These are phyloP conservation scores for Collichthys lucidus DNA, from an alignment of 2,113 vertebrate genomes.

Conservation along the genomic window DNA sequence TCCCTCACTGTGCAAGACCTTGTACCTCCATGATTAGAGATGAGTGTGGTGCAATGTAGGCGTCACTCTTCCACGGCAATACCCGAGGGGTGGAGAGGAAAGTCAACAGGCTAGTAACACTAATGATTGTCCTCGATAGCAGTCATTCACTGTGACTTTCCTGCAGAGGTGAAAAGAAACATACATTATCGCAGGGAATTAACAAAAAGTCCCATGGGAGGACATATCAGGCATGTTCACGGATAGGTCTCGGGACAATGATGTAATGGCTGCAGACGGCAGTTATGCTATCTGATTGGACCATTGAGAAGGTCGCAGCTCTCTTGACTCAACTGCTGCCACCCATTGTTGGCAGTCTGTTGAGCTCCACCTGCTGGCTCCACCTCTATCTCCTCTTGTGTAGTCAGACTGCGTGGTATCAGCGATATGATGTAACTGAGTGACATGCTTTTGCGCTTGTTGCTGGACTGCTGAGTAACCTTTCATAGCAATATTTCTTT, in stretches of 20 bases:
- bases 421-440: conserved; percentile 1
- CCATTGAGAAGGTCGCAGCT: conserved; percentile 30
- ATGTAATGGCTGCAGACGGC: conserved; percentile 34
- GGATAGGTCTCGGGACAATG: conserved; percentile 28
- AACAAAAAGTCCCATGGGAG: conserved; percentile 34
- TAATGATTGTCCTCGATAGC: conserved; percentile 49
- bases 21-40: conserved; percentile 58
- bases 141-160: conserved; percentile 50
- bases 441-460: background rate
- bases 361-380: conserved; percentile 68
- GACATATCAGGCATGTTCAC: conserved; percentile 48
- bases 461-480: background rate
- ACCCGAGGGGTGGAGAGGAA: conserved; percentile 35
- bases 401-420: background rate
- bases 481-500: background rate
- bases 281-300: conserved; percentile 46
- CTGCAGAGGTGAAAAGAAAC: conserved; percentile 50
- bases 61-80: conserved; percentile 51
- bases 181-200: conserved; percentile 31
- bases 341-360: conserved; percentile 35
- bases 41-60: conserved; percentile 47
- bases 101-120: conserved; percentile 43
- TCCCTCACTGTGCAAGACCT: conserved; percentile 40
- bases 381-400: background rate
- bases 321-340: conserved; percentile 39